Conservation (phyloP, 2,888 invertebrate species). For the Aleiodes alternator region DNA sequence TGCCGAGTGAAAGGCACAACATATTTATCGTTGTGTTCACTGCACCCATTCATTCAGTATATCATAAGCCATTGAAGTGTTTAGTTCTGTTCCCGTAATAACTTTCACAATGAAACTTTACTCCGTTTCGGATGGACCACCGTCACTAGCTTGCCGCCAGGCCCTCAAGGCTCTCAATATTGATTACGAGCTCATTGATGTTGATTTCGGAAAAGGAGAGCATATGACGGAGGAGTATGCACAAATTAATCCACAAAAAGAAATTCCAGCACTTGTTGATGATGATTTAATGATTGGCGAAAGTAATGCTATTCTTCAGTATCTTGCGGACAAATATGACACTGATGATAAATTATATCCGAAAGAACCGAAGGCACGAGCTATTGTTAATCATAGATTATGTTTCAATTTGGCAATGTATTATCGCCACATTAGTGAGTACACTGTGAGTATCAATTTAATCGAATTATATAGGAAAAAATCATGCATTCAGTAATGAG, state of each 20-base stretch:
- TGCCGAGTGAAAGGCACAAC: conserved; percentile 15
- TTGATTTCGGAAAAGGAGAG: conserved; percentile 84
- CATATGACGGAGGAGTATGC: conserved; percentile 85
- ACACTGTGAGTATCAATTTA: conserved; percentile 77
- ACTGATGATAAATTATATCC: conserved; percentile 83
- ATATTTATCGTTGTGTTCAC: conserved; percentile 13
- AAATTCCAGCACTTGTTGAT: conserved; percentile 87
- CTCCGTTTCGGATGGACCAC: conserved; percentile 86
- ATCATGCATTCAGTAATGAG: conserved; percentile 4
- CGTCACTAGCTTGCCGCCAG: conserved; percentile 85
- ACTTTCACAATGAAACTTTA: conserved; percentile 80
- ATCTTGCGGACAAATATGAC: conserved; percentile 85
- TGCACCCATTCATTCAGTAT: not conserved
- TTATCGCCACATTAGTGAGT: conserved; percentile 82
- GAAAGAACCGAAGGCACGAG: conserved; percentile 82
- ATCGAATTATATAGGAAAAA: conserved; percentile 1
- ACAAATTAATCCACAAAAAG: conserved; percentile 87
- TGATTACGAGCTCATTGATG: conserved; percentile 81
- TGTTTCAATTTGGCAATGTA: conserved; percentile 87
- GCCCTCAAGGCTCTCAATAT: conserved; percentile 81
- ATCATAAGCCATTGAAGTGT: not conserved
- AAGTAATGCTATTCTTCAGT: conserved; percentile 81
- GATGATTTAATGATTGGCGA: conserved; percentile 87
- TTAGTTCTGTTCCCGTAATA: not conserved
- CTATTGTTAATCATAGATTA: conserved; percentile 86